phyloP scores from a whole-genome alignment of 2,888 invertebrate genomes.

The Ormyrus pomaceus region DNA sequence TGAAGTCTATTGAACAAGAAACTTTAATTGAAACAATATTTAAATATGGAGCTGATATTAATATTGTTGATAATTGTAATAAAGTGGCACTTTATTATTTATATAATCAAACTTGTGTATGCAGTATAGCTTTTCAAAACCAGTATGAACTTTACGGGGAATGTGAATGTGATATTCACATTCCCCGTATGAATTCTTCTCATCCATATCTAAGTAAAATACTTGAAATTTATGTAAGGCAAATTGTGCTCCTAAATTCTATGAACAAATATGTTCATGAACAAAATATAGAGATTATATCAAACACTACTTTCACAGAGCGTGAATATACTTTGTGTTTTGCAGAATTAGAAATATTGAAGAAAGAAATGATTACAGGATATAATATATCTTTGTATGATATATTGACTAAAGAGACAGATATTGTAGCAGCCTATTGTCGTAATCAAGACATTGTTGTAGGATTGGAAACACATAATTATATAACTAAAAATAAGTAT shows the following conservation, averaged over 20 bases:
- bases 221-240: constrained; percentile 31
- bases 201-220: constrained; percentile 15
- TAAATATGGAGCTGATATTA: constrained; percentile 39
- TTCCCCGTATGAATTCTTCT: background rate
- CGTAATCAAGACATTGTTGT: constrained; percentile 32
- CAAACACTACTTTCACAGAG: constrained; percentile 8
- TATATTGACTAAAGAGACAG: constrained; percentile 29
- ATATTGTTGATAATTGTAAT: constrained; percentile 34
- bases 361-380: constrained; percentile 29
- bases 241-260: constrained; percentile 26
- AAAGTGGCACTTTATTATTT: constrained; percentile 41
- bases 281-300: constrained; percentile 35
- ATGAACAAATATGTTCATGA: constrained; percentile 29
- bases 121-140: constrained; percentile 46
- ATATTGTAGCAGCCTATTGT: constrained; percentile 28
- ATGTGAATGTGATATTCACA: constrained; percentile 36
- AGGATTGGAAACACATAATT: constrained; percentile 24
- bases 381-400: constrained; percentile 38
- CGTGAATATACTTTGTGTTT: constrained; percentile 21
- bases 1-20: constrained; percentile 25
- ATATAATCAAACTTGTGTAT: constrained; percentile 39
- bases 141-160: constrained; percentile 42
- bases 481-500: constrained; percentile 8
- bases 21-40: constrained; percentile 36
- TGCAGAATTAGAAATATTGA: constrained; percentile 42